Evolutionary conservation across 2,888 invertebrate genomes (phyloP).

Genomic region (Harpagoxenus sublaevis): DNA sequence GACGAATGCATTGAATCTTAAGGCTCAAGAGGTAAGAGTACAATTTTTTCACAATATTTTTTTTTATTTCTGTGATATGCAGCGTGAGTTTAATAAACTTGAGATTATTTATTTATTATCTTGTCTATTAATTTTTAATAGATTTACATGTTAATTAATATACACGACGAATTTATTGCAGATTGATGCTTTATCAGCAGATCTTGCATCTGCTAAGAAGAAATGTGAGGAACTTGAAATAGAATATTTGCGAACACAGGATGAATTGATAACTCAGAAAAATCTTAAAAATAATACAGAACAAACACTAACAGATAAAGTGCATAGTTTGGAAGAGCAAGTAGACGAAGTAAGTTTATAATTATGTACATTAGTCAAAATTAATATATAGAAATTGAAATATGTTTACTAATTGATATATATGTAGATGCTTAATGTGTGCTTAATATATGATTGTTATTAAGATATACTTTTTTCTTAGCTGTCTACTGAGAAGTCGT

Average conservation of each 20-base stretch:
- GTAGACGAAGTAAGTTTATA: constrained; percentile 87
- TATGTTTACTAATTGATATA: constrained; percentile 13
- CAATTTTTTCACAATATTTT: background rate
- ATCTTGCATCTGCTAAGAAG: constrained; percentile 84
- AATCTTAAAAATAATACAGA: constrained; percentile 87
- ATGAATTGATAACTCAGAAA: constrained; percentile 84
- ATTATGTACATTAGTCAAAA: background rate
- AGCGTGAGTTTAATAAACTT: constrained; percentile 81
- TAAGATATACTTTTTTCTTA: constrained; percentile 55
- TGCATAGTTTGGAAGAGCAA: constrained; percentile 88
- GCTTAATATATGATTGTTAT: background rate
- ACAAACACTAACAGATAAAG: constrained; percentile 87
- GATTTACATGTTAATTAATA: background rate
- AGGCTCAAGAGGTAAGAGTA: constrained; percentile 85
- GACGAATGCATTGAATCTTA: constrained; percentile 84
- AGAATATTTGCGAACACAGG: constrained; percentile 78
- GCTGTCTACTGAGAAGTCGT: constrained; percentile 78
- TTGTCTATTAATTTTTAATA: background rate
- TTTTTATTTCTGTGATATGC: constrained; percentile 65
- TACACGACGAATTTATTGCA: constrained; percentile 69
- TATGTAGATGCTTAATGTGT: background rate
- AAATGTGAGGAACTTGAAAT: constrained; percentile 84
- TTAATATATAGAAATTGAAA: constrained; percentile 10
- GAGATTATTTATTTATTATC: constrained; percentile 70
- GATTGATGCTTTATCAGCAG: constrained; percentile 85